phyloP scores from a whole-genome alignment of 2,797 vertebrate genomes.

The Florisuga fusca region DNA sequence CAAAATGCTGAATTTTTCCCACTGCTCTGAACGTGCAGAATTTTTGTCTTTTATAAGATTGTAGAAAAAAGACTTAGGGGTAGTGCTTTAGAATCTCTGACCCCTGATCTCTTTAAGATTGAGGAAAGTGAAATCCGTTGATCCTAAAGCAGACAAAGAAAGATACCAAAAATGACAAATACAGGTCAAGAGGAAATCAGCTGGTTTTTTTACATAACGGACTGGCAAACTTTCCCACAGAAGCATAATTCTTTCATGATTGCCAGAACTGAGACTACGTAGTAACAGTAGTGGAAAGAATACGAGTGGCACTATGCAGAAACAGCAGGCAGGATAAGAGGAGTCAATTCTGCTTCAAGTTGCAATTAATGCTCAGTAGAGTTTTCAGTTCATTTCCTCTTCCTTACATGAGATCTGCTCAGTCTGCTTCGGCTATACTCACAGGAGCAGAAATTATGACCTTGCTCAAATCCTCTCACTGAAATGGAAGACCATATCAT shows the following conservation, averaged over 20 bases:
- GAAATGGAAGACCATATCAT: not conserved
- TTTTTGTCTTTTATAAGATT: not conserved
- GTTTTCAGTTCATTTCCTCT: not conserved
- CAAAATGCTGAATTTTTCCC: not conserved
- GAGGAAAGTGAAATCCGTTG: not conserved
- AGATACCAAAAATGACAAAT: not conserved
- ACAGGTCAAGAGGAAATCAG: not conserved
- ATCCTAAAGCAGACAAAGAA: not conserved
- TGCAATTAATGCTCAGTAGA: not conserved
- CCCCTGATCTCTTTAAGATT: not conserved
- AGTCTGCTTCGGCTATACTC: not conserved
- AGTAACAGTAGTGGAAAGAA: not conserved
- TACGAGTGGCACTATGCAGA: not conserved
- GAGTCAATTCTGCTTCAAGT: not conserved
- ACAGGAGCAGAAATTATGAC: not conserved
- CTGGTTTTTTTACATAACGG: conserved; percentile 14
- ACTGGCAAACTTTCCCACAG: conserved; percentile 7
- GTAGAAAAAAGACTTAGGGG: not conserved
- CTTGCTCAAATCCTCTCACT: not conserved
- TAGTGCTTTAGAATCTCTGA: not conserved
- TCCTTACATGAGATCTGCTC: not conserved
- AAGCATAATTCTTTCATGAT: not conserved
- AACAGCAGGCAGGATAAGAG: not conserved
- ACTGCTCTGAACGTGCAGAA: not conserved
- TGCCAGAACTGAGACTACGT: not conserved